Percentiles rank a stretch among this genome's conserved stretches.
Conservation (phyloP, 2,888 invertebrate species). For the Hypolimnas misippus region DNA sequence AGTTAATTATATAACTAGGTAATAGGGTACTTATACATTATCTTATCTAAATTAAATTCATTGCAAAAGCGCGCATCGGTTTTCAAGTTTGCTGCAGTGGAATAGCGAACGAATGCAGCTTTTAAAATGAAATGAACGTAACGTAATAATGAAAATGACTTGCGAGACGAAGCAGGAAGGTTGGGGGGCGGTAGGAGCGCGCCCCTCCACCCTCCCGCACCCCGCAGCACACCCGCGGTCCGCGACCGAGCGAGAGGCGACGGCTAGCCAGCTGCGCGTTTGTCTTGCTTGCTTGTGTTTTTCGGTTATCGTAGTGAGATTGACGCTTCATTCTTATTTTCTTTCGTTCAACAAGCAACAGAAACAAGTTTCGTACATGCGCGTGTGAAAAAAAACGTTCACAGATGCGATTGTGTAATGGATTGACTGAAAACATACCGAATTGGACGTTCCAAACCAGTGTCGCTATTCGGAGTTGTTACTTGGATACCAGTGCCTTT, state of each 20-base stretch:
- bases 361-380: slow-evolving; percentile 61
- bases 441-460: slow-evolving; percentile 55
- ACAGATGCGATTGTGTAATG: slow-evolving; percentile 51
- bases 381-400: slow-evolving; percentile 57
- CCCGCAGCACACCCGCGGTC: slow-evolving; percentile 62
- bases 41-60: not conserved
- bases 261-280: slow-evolving; percentile 70
- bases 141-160: slow-evolving; percentile 71
- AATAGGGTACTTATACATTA: no score
- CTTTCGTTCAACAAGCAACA: slow-evolving; percentile 58
- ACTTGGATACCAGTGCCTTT: slow-evolving; percentile 78
- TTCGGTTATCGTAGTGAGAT: slow-evolving; percentile 77
- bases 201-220: slow-evolving; percentile 58
- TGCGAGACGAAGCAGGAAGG: slow-evolving; percentile 71
- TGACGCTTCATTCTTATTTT: slow-evolving; percentile 74
- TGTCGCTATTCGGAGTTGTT: slow-evolving; percentile 64
- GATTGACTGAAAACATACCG: slow-evolving; percentile 47
- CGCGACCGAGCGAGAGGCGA: slow-evolving; percentile 76
- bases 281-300: slow-evolving; percentile 69
- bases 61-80: slow-evolving; percentile 9
- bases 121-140: slow-evolving; percentile 70
- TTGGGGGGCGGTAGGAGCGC: slow-evolving; percentile 64
- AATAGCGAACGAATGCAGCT: slow-evolving; percentile 49
- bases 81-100: slow-evolving; percentile 34
- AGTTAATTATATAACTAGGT: no score